A percentile compares a stretch with the other conserved stretches of the same genome.
Conservation (phyloP, 2,888 invertebrate species). For the Drosophila putrida region DNA sequence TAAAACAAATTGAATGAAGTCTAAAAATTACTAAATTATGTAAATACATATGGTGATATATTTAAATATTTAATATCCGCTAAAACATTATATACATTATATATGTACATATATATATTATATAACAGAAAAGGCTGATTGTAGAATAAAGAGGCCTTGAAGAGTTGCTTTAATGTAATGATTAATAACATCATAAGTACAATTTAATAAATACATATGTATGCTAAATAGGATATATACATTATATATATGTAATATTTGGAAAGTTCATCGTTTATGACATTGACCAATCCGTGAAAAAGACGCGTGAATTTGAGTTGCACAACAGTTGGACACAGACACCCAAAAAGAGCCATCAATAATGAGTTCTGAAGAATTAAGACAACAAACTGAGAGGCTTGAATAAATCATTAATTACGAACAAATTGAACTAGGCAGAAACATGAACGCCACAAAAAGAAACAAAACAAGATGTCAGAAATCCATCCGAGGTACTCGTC, state of each 20-base stretch:
- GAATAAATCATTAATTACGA: conserved; percentile 76
- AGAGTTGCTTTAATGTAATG: too few relatives aligned
- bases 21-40: too few relatives aligned
- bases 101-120: too few relatives aligned
- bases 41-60: too few relatives aligned
- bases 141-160: too few relatives aligned
- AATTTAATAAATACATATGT: too few relatives aligned
- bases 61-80: too few relatives aligned
- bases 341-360: conserved; percentile 60
- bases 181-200: too few relatives aligned
- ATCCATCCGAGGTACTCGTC: conserved; percentile 62
- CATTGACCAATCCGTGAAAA: not conserved
- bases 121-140: too few relatives aligned
- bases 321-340: conserved; percentile 36
- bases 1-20: not conserved
- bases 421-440: conserved; percentile 59
- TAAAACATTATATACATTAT: too few relatives aligned
- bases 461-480: conserved; percentile 78
- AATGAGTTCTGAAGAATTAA: conserved; percentile 72
- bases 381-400: conserved; percentile 65
- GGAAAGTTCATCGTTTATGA: conserved; percentile 22
- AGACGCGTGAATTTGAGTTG: conserved; percentile 8
- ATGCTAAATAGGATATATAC: not conserved
- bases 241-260: not conserved
- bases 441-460: conserved; percentile 39